Conservation (phyloP, 2,888 invertebrate genomes). For the Sycophila texana region DNA sequence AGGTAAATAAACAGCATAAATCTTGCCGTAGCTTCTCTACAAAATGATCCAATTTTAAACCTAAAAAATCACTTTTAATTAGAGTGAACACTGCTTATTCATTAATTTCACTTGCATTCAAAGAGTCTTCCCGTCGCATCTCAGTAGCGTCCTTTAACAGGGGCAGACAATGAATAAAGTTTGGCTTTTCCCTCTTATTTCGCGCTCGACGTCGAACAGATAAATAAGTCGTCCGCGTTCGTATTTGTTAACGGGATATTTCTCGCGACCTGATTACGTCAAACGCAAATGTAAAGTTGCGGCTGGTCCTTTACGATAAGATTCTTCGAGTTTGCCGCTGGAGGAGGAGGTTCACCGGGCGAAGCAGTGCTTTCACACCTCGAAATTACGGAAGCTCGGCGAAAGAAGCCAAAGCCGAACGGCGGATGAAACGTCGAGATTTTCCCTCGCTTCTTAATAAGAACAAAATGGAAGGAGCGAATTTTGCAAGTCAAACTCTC, state of each 20-base stretch:
- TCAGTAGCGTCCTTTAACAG: too few relatives aligned
- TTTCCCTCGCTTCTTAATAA: neutral
- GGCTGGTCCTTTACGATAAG: neutral
- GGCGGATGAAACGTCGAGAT: neutral
- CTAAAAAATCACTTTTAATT: too few relatives aligned
- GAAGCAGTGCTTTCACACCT: neutral
- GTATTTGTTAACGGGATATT: constrained; percentile 15
- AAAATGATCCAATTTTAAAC: too few relatives aligned
- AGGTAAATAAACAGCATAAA: too few relatives aligned
- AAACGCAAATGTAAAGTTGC: constrained; percentile 15
- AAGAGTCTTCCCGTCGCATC: too few relatives aligned
- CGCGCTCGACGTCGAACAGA: neutral
- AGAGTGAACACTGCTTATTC: too few relatives aligned
- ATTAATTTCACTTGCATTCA: too few relatives aligned
- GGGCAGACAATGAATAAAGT: too few relatives aligned
- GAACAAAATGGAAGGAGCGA: neutral
- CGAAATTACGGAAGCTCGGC: constrained; percentile 1
- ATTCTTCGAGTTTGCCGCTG: neutral
- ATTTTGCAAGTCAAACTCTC: neutral
- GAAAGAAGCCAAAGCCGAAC: neutral
- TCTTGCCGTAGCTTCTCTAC: too few relatives aligned
- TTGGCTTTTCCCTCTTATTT: neutral
- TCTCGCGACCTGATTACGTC: constrained; percentile 28
- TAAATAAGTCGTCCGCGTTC: neutral
- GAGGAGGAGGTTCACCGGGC: neutral